Percentiles rank a stretch among this genome's conserved stretches.
phyloP scores from a whole-genome alignment of 2,888 invertebrate genomes.

The Eurytoma adleriae region DNA sequence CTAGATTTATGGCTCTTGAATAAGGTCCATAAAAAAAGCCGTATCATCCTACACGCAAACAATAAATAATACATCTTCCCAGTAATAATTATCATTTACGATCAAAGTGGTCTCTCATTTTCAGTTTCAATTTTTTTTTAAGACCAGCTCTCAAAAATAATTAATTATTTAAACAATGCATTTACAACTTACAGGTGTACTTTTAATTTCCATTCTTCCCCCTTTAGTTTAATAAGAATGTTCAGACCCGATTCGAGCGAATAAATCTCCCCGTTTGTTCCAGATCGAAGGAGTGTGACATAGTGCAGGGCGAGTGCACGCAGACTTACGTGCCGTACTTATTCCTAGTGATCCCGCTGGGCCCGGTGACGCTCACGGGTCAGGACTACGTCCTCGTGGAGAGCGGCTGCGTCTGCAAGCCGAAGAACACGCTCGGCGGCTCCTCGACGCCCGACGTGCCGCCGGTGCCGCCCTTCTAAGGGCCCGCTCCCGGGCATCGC shows the following conservation, averaged over 20 bases:
- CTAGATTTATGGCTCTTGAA: neutral
- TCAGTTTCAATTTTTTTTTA: too few relatives aligned
- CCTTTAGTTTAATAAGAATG: too few relatives aligned
- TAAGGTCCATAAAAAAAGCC: neutral
- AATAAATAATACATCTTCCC: too few relatives aligned
- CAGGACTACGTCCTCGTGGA: slow-evolving; percentile 97
- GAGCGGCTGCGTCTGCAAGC: slow-evolving; percentile 93
- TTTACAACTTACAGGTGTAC: too few relatives aligned
- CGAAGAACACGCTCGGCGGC: slow-evolving; percentile 75
- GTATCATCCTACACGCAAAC: too few relatives aligned
- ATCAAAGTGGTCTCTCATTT: too few relatives aligned
- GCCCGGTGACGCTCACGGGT: slow-evolving; percentile 92
- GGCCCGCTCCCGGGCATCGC: too few relatives aligned
- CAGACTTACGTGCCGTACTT: slow-evolving; percentile 95
- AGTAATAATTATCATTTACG: too few relatives aligned
- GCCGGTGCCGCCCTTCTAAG: slow-evolving; percentile 44
- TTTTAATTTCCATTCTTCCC: neutral
- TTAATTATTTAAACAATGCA: too few relatives aligned
- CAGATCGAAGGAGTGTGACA: slow-evolving; percentile 92
- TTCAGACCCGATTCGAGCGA: too few relatives aligned
- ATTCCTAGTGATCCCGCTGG: slow-evolving; percentile 92
- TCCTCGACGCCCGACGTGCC: slow-evolving; percentile 11
- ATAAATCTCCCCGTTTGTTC: neutral
- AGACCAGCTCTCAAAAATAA: too few relatives aligned
- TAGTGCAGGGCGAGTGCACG: slow-evolving; percentile 92